These are phyloP conservation scores for Thera britannica DNA, from an alignment of 2,888 invertebrate genomes.

Conservation along the genomic window DNA sequence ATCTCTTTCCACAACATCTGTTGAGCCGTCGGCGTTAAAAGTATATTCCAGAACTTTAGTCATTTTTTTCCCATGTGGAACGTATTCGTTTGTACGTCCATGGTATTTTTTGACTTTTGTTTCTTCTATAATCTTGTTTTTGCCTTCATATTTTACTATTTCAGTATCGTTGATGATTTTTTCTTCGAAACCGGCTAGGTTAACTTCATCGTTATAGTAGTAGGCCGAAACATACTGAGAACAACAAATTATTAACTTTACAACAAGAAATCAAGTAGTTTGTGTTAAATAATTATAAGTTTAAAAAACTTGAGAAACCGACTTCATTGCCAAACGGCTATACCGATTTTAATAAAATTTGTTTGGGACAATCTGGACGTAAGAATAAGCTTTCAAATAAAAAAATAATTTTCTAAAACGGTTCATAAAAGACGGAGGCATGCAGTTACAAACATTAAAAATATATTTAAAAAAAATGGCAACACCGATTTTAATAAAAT, in stretches of 20 bases:
- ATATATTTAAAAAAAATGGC: too few species aligned
- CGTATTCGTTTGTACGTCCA: background rate
- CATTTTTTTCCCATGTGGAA: slow-evolving; percentile 11
- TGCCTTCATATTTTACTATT: background rate
- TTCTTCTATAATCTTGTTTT: slow-evolving; percentile 4
- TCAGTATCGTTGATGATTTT: slow-evolving; percentile 2
- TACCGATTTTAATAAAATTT: too few species aligned
- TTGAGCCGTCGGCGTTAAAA: slow-evolving; percentile 55
- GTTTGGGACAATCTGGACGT: too few species aligned
- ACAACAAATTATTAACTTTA: background rate
- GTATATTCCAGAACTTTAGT: slow-evolving; percentile 50
- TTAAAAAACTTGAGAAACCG: too few species aligned
- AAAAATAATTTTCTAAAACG: too few species aligned
- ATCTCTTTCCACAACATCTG: slow-evolving; percentile 62
- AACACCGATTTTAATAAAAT: too few species aligned
- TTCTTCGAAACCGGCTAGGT: background rate
- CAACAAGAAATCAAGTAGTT: background rate
- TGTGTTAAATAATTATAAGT: too few species aligned
- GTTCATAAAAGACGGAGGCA: too few species aligned
- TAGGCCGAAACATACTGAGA: slow-evolving; percentile 54
- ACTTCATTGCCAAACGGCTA: too few species aligned
- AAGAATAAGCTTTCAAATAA: too few species aligned
- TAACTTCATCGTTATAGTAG: background rate
- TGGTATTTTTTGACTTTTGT: slow-evolving; percentile 4
- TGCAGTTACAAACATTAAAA: too few species aligned